These are phyloP conservation scores for Montipora cactus DNA, from an alignment of 64 coral and sea anemone species.

Conservation along the genomic window DNA sequence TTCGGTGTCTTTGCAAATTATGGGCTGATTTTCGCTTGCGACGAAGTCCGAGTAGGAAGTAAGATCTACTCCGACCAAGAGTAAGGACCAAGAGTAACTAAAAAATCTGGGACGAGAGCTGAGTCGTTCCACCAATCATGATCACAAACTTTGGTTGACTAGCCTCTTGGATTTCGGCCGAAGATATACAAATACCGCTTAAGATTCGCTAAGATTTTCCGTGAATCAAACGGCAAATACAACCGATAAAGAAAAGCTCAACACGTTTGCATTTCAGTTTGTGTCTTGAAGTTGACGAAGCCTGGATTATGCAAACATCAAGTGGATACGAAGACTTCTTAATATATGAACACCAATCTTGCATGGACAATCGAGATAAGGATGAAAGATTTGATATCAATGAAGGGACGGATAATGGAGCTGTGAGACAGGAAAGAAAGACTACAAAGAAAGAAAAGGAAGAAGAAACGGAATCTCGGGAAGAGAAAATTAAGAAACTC, in stretches of 20 bases:
- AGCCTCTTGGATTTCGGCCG: too few species aligned
- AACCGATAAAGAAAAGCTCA: not conserved
- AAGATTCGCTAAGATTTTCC: too few species aligned
- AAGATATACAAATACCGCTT: too few species aligned
- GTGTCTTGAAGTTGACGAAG: not conserved
- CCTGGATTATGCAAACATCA: conserved; percentile 22
- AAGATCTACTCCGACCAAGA: too few species aligned
- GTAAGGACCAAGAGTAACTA: too few species aligned
- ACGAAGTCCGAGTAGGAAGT: too few species aligned
- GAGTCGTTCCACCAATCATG: too few species aligned
- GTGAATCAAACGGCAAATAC: not conserved
- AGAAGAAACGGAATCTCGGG: not conserved
- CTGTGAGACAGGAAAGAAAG: not conserved
- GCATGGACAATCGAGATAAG: not conserved
- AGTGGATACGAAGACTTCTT: conserved; percentile 1
- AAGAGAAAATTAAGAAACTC: conserved; percentile 12
- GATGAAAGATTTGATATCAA: not conserved
- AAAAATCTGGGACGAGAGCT: too few species aligned
- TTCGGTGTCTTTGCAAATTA: too few species aligned
- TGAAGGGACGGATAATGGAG: not conserved
- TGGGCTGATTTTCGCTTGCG: too few species aligned
- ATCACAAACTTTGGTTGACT: too few species aligned
- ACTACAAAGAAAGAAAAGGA: not conserved
- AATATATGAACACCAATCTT: not conserved
- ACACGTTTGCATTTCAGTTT: not conserved